These are phyloP conservation scores for Falco cherrug DNA, from an alignment of 2,797 vertebrate genomes.

Conservation along the genomic window DNA sequence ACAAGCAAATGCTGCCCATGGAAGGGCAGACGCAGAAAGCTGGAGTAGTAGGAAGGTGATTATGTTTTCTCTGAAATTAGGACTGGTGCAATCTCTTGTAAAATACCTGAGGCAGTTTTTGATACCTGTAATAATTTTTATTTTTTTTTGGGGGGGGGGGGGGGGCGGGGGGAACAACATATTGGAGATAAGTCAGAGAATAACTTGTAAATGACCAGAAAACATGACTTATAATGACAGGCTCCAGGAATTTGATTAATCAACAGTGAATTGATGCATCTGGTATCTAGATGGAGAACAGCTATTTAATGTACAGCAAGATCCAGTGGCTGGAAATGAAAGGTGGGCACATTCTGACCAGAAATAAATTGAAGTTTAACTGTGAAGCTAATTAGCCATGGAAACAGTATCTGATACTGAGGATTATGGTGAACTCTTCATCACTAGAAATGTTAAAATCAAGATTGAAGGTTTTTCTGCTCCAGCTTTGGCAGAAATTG, in stretches of 20 bases:
- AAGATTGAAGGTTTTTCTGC: not conserved
- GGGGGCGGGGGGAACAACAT: not conserved
- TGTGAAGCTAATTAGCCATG: not conserved
- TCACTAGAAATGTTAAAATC: not conserved
- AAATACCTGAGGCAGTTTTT: not conserved
- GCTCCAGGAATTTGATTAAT: not conserved
- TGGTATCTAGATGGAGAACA: not conserved
- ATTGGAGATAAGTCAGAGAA: not conserved
- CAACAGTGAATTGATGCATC: not conserved
- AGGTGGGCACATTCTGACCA: not conserved
- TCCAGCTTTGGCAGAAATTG: not conserved
- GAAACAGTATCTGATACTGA: not conserved
- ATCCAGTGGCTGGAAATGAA: not conserved
- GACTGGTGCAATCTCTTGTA: not conserved
- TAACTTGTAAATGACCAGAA: not conserved
- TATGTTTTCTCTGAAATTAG: not conserved
- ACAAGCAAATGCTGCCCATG: not conserved
- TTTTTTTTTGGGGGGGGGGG: too few relatives aligned
- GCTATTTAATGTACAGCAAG: not conserved
- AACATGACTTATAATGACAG: not conserved
- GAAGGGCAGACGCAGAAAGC: not conserved
- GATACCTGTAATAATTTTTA: not conserved
- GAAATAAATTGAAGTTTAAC: conserved; percentile 1
- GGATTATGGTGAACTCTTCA: not conserved
- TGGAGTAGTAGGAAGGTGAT: not conserved